Percentiles rank a stretch among this genome's conserved stretches.
Evolutionary conservation across 2,113 vertebrate species (phyloP).

Genomic region (Etheostoma spectabile): DNA sequence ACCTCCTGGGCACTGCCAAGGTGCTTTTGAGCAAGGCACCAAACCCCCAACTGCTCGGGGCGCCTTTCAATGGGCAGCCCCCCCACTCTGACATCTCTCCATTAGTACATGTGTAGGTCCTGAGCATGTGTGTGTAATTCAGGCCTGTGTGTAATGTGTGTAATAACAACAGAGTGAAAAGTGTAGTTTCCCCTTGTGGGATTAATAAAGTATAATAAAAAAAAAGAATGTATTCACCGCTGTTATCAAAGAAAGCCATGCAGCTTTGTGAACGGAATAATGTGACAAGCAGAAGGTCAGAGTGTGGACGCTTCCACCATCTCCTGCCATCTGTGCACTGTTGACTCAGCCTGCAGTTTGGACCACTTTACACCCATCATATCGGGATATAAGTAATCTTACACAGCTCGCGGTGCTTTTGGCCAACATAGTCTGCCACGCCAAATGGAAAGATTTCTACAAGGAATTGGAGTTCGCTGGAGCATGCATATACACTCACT

Average conservation of each 20-base stretch:
- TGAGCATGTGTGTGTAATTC: too few relatives aligned
- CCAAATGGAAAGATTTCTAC: conserved; percentile 10
- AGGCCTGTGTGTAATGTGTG: too few relatives aligned
- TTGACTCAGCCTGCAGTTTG: conserved; percentile 38
- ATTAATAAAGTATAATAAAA: too few relatives aligned
- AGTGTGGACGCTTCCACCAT: background rate
- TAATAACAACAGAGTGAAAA: too few relatives aligned
- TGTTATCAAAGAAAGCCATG: background rate
- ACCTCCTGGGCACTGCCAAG: too few relatives aligned
- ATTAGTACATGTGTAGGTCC: too few relatives aligned
- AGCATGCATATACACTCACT: background rate
- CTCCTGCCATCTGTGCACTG: conserved; percentile 51
- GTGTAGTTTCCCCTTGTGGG: too few relatives aligned
- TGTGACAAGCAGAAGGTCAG: conserved; percentile 29
- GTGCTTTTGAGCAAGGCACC: too few relatives aligned
- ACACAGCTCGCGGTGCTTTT: background rate
- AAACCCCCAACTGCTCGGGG: too few relatives aligned
- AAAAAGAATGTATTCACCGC: background rate
- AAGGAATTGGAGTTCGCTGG: background rate
- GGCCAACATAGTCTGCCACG: background rate
- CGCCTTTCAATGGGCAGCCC: too few relatives aligned
- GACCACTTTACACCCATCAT: conserved; percentile 33
- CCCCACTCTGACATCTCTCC: too few relatives aligned
- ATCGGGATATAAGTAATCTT: conserved; percentile 13
- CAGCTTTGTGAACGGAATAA: conserved; percentile 5